Base-by-base conservation (phyloP, 2,113 vertebrate species). In the Calypte anna region DNA sequence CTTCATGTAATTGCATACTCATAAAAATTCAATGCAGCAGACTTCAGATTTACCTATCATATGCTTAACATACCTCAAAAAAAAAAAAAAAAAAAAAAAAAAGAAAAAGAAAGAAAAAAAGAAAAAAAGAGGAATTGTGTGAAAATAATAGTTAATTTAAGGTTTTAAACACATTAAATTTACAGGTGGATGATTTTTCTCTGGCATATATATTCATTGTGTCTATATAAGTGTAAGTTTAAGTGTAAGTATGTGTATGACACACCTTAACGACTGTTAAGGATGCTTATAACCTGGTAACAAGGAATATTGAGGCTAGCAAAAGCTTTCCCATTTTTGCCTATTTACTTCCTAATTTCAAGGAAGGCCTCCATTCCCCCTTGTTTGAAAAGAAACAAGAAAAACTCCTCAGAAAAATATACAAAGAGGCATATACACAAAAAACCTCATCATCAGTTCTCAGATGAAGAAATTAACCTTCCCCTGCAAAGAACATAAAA, bases 1-100 rank as follows among this genome's bases (percentile, higher is more conserved):
- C 58, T 88, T 90, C 40, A 53, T 85, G 57, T 72, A 95, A 85
- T 93, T 91, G 28, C 25, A 59, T 64, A 79, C 46, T 90, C 66
- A 84, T 55, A 87, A 91, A 94, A 93, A 70, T 6, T 51, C 62
- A 69, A 30, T 40, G 51, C 46, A 66, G 40, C 40, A 75, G 73
- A 48, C 69, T 93, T 86, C 19, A 81, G 53, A 70, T 85, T 85
- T 93, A 72, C 69, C 38, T 82, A 87, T 80, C 33, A 9, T 11
- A 69, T 33, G 51, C 75, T 17, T 84, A 72, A 78, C 22, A 90
- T 69, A 70, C 58, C 24, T 70, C 48, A 78, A 59, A 66, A 82
- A 43, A 18, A 10, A 18, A 55, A 43, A 85, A 82, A 27, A 40
- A 40, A 40, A 40, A 40, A 40, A 9, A 40, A 40, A 40, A 40